Conservation (phyloP, 2,797 vertebrate genomes). For the Pseudopleuronectes americanus region DNA sequence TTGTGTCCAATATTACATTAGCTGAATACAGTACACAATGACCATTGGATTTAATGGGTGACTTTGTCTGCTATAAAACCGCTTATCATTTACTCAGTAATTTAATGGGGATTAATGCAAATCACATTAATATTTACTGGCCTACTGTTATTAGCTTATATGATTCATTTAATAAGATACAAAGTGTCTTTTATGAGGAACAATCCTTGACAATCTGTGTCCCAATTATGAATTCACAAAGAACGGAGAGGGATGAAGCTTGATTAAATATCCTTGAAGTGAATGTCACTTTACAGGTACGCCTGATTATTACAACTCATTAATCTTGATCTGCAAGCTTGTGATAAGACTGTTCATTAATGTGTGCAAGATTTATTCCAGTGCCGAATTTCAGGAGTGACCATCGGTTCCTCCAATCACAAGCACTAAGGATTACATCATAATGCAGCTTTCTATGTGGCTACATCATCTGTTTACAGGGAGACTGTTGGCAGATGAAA, state of each 20-base stretch:
- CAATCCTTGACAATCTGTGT: slow-evolving; percentile 57
- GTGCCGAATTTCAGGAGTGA: slow-evolving; percentile 67
- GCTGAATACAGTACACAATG: slow-evolving; percentile 36
- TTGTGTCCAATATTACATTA: slow-evolving; percentile 38
- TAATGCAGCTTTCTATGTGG: slow-evolving; percentile 34
- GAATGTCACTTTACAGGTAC: slow-evolving; percentile 73
- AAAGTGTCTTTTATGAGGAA: slow-evolving; percentile 58
- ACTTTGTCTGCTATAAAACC: slow-evolving; percentile 48
- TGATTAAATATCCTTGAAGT: slow-evolving; percentile 75
- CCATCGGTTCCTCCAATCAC: slow-evolving; percentile 51
- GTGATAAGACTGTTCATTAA: slow-evolving; percentile 75
- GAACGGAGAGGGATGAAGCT: slow-evolving; percentile 53
- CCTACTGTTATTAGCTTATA: slow-evolving; percentile 52
- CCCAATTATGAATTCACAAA: slow-evolving; percentile 56
- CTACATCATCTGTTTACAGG: slow-evolving; percentile 13
- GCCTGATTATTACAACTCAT: slow-evolving; percentile 78
- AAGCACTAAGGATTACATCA: slow-evolving; percentile 34
- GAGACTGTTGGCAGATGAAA: too few species aligned
- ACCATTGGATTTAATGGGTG: slow-evolving; percentile 34
- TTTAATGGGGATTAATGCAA: slow-evolving; percentile 67
- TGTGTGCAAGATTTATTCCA: slow-evolving; percentile 62
- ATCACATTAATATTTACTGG: slow-evolving; percentile 68
- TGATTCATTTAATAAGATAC: slow-evolving; percentile 49
- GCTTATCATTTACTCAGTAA: slow-evolving; percentile 58
- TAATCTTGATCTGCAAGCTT: slow-evolving; percentile 76